Base-by-base conservation (phyloP, 1,140 invertebrate species). In the Cotesia typhae region DNA sequence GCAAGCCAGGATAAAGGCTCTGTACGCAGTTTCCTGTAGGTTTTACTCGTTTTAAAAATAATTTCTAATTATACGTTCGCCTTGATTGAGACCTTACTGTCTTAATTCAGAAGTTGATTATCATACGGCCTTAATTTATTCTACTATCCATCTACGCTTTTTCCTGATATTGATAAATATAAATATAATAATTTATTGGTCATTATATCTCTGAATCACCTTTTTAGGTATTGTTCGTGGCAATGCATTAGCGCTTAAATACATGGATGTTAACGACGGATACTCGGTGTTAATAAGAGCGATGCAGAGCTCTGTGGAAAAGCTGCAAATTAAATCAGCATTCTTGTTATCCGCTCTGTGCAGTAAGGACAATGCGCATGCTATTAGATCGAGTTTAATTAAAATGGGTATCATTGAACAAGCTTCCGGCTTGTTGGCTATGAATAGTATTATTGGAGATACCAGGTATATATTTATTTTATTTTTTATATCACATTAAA, bases 21-120 rank as follows among this genome's bases (percentile, higher is more conserved):
- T 95, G 1, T 93, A 92, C 83, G 94, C 93, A 67, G 79, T 94
- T 38, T 94, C 94, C 71, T 92, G 93, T 94, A 84, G 88, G 89
- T 85, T 59, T 64, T 41, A 35, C 51, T 41, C 0, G 1, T 17
- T 17, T 17, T 17, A 17, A 17, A 17, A 17, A 17, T 6, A 47
- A 47, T 47, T 47, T 6, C 41, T 47, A 47, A 47, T 47, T 6
- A 41, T 41, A 55, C n/a, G 14, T 0, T 55, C 1, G 12, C 53
- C 12, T 55, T 55, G 53, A 55, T 47, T 69, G 37, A 35, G 12
- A 41, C 4, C 20, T 41, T 20, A 47, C 17, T 37, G 14, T 51
- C 14, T 17, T 28, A 37, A 57, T 59, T 67, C 4, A 74, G 7
- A 3, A 14, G n/a, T 14, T 55, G 53, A 55, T 14, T 47, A 47